Conservation (phyloP, 2,113 vertebrate species). For the Cottus gobio region DNA sequence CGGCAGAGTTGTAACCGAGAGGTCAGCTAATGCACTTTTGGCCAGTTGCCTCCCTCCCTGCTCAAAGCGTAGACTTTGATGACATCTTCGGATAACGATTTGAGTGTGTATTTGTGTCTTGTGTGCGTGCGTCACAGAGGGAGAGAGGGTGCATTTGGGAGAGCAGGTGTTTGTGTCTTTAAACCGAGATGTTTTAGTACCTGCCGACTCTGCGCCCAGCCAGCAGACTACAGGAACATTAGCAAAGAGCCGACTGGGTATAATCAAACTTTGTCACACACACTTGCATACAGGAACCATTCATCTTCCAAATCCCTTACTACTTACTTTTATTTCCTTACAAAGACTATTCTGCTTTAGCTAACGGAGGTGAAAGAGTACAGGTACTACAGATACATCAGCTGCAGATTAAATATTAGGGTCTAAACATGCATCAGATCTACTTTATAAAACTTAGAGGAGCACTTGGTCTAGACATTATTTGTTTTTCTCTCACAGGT, state of each 20-base stretch:
- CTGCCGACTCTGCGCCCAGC: constrained; percentile 48
- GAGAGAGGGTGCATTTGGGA: constrained; percentile 4
- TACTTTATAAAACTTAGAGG: constrained; percentile 53
- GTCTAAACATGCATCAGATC: neutral
- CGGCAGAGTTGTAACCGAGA: constrained; percentile 53
- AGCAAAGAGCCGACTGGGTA: constrained; percentile 41
- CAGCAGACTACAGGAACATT: constrained; percentile 43
- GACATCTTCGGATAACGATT: constrained; percentile 43
- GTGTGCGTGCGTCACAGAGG: constrained; percentile 8
- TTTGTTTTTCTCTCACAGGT: constrained; percentile 18
- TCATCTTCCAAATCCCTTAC: constrained; percentile 48
- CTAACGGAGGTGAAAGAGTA: constrained; percentile 2
- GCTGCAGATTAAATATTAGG: neutral
- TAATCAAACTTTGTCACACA: constrained; percentile 29
- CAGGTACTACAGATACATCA: neutral
- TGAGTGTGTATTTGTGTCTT: constrained; percentile 35
- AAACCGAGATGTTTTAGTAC: constrained; percentile 38
- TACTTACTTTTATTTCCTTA: constrained; percentile 26
- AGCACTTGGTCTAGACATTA: constrained; percentile 38
- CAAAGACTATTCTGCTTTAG: constrained; percentile 11
- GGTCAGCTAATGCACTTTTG: constrained; percentile 63
- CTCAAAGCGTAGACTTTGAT: constrained; percentile 29
- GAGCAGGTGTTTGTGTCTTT: constrained; percentile 55
- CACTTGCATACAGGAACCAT: constrained; percentile 22
- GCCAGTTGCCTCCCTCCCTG: neutral